phyloP scores from a whole-genome alignment of 2,113 vertebrate genomes.

The Perccottus glenii region DNA sequence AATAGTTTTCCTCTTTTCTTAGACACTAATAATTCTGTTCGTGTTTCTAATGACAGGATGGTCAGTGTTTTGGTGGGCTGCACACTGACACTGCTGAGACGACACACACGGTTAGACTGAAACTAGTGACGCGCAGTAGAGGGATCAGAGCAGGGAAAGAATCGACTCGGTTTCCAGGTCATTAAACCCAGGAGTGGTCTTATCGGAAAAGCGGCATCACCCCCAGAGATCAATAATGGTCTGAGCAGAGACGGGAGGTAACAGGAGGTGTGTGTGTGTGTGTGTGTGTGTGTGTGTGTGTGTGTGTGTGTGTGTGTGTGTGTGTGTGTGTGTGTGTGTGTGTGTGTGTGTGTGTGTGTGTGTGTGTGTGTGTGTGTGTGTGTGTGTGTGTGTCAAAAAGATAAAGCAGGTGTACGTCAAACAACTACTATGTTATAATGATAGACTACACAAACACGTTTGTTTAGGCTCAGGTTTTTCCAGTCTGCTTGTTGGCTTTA shows the following conservation, averaged over 20 bases:
- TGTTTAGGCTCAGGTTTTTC: too few species aligned
- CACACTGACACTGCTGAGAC: conserved; percentile 33
- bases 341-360: conserved; percentile 10
- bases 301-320: conserved; percentile 2
- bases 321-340: conserved; percentile 3
- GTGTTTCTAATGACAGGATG: conserved; percentile 22
- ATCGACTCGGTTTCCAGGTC: conserved; percentile 73
- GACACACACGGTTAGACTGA: conserved; percentile 21
- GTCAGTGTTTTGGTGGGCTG: conserved; percentile 9
- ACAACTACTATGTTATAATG: too few species aligned
- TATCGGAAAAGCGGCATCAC: conserved; percentile 62
- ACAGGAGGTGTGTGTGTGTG: conserved; percentile 21
- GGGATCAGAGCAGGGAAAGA: conserved; percentile 55
- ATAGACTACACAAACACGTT: too few species aligned
- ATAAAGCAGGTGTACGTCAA: background rate
- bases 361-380: conserved; percentile 1
- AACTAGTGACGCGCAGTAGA: conserved; percentile 35
- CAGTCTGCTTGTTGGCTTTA: too few species aligned
- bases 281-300: conserved; percentile 2
- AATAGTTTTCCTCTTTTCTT: conserved; percentile 26
- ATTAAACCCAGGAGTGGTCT: conserved; percentile 71
- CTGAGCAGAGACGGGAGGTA: conserved; percentile 34
- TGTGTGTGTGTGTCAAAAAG: conserved; percentile 18
- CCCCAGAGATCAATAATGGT: conserved; percentile 66
- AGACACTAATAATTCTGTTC: conserved; percentile 40